Evolutionary conservation across 2,797 vertebrate species (phyloP).

Genomic region (Babyrousa celebensis): DNA sequence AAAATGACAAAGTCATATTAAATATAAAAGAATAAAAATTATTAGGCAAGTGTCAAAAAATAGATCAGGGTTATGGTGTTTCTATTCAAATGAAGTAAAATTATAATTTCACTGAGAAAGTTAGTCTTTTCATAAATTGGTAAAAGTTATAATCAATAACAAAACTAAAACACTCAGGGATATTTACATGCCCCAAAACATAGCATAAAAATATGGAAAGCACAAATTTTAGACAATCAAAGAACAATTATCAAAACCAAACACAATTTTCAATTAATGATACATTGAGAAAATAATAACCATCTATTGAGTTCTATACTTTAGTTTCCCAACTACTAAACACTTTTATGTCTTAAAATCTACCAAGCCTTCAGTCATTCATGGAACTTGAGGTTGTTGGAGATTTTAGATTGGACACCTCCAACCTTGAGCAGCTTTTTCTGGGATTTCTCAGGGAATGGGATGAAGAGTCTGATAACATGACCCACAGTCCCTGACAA

Average conservation of each 20-base stretch:
- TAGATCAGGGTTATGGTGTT: not conserved
- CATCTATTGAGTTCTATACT: not conserved
- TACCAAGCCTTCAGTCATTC: not conserved
- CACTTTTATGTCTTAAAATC: not conserved
- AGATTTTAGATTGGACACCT: not conserved
- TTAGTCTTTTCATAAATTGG: not conserved
- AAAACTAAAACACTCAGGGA: not conserved
- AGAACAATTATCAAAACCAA: slow-evolving; percentile 17
- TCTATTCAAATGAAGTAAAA: slow-evolving; percentile 20
- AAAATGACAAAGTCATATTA: slow-evolving; percentile 47
- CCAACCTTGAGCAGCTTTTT: not conserved
- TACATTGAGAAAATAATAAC: not conserved
- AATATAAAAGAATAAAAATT: slow-evolving; percentile 10
- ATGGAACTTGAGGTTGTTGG: not conserved
- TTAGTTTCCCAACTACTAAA: not conserved
- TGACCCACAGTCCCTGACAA: not conserved
- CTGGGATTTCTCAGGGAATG: not conserved
- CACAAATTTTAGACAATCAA: slow-evolving; percentile 33
- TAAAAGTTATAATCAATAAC: not conserved
- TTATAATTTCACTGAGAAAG: not conserved
- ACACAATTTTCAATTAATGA: not conserved
- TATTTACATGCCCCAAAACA: not conserved
- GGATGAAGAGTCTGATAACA: not conserved
- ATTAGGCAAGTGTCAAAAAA: slow-evolving; percentile 21
- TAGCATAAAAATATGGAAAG: slow-evolving; percentile 40